A percentile compares a stretch with the other conserved stretches of the same genome.
These are phyloP conservation scores for Hyposmocoma kahamanoa DNA, from an alignment of 1,140 invertebrate species.

Conservation along the genomic window DNA sequence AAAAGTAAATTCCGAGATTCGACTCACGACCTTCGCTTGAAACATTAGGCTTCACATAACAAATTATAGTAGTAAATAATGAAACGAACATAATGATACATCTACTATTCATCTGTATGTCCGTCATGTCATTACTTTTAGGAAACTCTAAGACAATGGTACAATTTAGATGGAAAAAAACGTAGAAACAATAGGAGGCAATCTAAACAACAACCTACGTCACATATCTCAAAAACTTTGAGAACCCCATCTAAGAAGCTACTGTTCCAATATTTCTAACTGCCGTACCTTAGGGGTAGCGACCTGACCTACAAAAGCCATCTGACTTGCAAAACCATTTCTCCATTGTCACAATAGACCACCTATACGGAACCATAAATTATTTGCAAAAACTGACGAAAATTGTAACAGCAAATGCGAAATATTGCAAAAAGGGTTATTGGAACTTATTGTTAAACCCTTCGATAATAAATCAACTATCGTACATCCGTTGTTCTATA, in stretches of 20 bases:
- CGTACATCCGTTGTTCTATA: slow-evolving; percentile 11
- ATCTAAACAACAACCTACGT: too few species aligned
- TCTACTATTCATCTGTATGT: too few species aligned
- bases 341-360: slow-evolving; percentile 42
- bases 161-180: too few species aligned
- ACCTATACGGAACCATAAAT: slow-evolving; percentile 58
- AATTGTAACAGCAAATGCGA: slow-evolving; percentile 54
- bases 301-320: slow-evolving; percentile 54
- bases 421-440: slow-evolving; percentile 59
- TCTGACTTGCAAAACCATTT: slow-evolving; percentile 54
- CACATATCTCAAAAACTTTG: slow-evolving; percentile 32
- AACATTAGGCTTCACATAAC: too few species aligned
- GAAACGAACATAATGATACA: too few species aligned
- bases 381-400: slow-evolving; percentile 31
- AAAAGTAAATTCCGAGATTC: too few species aligned
- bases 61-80: too few species aligned
- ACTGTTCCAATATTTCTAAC: slow-evolving; percentile 17
- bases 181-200: too few species aligned
- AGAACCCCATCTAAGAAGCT: slow-evolving; percentile 23
- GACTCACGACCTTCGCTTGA: too few species aligned
- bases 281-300: slow-evolving; percentile 22
- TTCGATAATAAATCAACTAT: slow-evolving; percentile 29
- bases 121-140: too few species aligned
- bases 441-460: slow-evolving; percentile 25
- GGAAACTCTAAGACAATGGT: too few species aligned